These are phyloP conservation scores for Leguminivora glycinivorella DNA, from an alignment of 1,140 invertebrate genomes.

Conservation along the genomic window DNA sequence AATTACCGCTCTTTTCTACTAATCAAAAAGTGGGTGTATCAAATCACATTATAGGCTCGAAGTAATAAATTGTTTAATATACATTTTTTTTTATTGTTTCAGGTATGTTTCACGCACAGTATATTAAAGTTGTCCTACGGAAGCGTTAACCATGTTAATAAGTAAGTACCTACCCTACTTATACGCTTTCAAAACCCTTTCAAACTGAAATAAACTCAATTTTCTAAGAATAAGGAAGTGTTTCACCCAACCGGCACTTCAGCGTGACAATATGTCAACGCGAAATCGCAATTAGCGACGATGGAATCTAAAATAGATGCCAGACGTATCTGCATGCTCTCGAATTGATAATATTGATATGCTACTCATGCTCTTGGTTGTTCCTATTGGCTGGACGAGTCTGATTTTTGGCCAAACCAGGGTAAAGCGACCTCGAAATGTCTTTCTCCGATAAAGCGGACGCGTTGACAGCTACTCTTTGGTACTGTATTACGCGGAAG, in stretches of 20 bases:
- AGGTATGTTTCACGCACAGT: not conserved
- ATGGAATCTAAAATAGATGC: not conserved
- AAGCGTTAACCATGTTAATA: not conserved
- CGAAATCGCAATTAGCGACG: slow-evolving; percentile 6
- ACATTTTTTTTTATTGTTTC: not conserved
- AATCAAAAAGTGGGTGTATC: no score
- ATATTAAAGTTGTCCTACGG: not conserved
- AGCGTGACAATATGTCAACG: slow-evolving; percentile 7
- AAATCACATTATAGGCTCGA: no score
- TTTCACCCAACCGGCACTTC: not conserved
- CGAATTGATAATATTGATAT: not conserved
- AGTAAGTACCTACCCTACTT: no score
- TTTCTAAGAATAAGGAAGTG: not conserved
- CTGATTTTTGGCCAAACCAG: not conserved
- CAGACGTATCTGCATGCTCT: slow-evolving; percentile 8
- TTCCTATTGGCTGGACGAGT: not conserved
- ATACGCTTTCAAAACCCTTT: not conserved
- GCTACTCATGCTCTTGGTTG: not conserved
- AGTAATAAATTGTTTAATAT: no score
- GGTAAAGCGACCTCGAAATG: not conserved
- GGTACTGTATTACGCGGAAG: no score
- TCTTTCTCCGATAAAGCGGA: no score
- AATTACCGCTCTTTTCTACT: no score
- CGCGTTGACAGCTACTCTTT: no score
- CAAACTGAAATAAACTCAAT: not conserved